Evolutionary conservation across 2,888 invertebrate genomes (phyloP).

Genomic region (Hypena proboscidalis): DNA sequence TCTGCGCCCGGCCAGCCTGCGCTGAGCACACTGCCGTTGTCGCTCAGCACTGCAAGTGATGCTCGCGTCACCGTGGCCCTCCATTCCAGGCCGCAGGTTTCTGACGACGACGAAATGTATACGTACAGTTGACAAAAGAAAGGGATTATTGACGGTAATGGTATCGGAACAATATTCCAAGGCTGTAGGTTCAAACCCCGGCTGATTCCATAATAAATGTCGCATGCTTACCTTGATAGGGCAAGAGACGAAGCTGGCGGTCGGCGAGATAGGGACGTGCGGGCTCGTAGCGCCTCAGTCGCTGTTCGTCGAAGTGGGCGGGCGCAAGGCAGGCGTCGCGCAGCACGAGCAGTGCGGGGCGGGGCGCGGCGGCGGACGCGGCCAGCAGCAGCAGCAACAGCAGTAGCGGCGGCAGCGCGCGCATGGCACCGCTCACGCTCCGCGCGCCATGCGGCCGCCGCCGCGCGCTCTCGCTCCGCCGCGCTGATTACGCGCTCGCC

Average conservation of each 20-base stretch:
- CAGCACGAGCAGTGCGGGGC: slow-evolving; percentile 59
- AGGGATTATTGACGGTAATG: too few relatives aligned
- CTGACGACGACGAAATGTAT: slow-evolving; percentile 34
- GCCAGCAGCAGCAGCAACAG: slow-evolving; percentile 13
- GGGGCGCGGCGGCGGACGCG: slow-evolving; percentile 14
- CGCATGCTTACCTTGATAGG: slow-evolving; percentile 44
- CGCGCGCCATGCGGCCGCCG: slow-evolving; percentile 46
- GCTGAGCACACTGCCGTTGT: slow-evolving; percentile 44
- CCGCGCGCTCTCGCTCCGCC: slow-evolving; percentile 46
- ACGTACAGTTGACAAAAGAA: too few relatives aligned
- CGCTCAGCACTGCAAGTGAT: slow-evolving; percentile 52
- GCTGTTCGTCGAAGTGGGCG: slow-evolving; percentile 36
- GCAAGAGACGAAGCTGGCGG: slow-evolving; percentile 23
- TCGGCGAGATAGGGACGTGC: slow-evolving; percentile 23
- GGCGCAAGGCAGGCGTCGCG: slow-evolving; percentile 56
- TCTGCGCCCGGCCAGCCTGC: slow-evolving; percentile 52
- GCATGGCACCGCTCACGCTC: slow-evolving; percentile 61
- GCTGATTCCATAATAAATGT: too few relatives aligned
- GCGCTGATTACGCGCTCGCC: slow-evolving; percentile 37
- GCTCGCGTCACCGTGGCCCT: slow-evolving; percentile 48
- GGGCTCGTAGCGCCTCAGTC: slow-evolving; percentile 32
- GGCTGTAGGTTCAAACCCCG: too few relatives aligned
- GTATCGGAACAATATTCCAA: too few relatives aligned
- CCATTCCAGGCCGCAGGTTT: slow-evolving; percentile 64
- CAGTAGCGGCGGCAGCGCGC: slow-evolving; percentile 49